Percentiles rank a stretch among this genome's conserved stretches.
These are phyloP conservation scores for Acleris cristana DNA, from an alignment of 2,888 invertebrate genomes.

Conservation along the genomic window DNA sequence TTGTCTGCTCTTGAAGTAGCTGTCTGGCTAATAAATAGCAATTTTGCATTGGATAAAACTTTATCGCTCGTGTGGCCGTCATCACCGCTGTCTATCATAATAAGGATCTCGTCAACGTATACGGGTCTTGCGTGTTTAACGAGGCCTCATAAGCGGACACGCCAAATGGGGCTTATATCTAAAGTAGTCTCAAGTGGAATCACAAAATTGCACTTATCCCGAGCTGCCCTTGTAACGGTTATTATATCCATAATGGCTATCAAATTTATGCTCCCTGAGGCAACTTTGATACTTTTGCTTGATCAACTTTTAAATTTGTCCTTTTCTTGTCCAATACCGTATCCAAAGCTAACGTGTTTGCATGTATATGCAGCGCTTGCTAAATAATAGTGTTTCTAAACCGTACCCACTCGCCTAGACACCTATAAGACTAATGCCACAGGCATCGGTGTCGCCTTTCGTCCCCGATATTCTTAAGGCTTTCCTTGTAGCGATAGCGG, in stretches of 20 bases:
- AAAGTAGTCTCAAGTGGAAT: constrained; percentile 42
- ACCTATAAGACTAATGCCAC: constrained; percentile 66
- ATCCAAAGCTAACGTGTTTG: too few relatives aligned
- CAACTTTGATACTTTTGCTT: not conserved
- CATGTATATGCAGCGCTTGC: constrained; percentile 15
- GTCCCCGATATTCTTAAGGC: constrained; percentile 66
- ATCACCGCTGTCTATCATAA: constrained; percentile 69
- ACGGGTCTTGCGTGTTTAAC: constrained; percentile 49
- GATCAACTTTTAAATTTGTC: too few relatives aligned
- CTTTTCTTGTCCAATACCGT: too few relatives aligned
- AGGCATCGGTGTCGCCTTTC: constrained; percentile 78
- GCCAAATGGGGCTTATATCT: constrained; percentile 44
- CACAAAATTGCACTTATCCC: constrained; percentile 33
- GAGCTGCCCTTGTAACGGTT: constrained; percentile 6
- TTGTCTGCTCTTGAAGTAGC: constrained; percentile 20
- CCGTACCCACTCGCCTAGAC: constrained; percentile 53
- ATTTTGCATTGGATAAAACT: constrained; percentile 28
- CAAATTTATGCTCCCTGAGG: not conserved
- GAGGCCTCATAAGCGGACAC: constrained; percentile 47
- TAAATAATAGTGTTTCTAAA: constrained; percentile 39
- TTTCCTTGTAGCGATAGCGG: constrained; percentile 70
- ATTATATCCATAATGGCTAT: not conserved
- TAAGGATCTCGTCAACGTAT: constrained; percentile 55
- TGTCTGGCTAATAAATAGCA: constrained; percentile 25
- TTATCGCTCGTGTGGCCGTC: constrained; percentile 50